Percentiles rank a stretch among this genome's conserved stretches.
Conservation (phyloP, 53 echinoderm and acorn worm species). For the Holothuria leucospilota region DNA sequence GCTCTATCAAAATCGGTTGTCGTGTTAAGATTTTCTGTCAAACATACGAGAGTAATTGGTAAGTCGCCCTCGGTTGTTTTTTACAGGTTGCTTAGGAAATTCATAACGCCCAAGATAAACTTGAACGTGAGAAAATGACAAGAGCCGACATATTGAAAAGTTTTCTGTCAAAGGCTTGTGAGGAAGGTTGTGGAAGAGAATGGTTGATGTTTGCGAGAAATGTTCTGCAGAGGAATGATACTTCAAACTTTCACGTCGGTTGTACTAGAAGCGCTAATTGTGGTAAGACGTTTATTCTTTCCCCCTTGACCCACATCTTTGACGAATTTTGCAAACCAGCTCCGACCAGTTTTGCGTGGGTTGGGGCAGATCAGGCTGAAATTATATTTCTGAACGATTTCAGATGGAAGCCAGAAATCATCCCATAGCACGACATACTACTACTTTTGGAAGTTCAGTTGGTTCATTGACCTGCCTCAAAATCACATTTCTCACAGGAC, state of each 20-base stretch:
- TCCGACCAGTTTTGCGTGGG: constrained; percentile 41
- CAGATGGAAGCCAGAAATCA: constrained; percentile 20
- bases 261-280: not conserved
- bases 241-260: not conserved
- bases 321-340: constrained; percentile 32
- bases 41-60: too few relatives aligned
- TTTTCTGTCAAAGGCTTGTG: not conserved
- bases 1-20: too few relatives aligned
- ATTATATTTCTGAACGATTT: constrained; percentile 43
- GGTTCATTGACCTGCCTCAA: constrained; percentile 38
- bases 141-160: not conserved
- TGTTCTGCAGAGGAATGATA: constrained; percentile 5
- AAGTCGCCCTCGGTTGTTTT: not conserved
- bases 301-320: constrained; percentile 24
- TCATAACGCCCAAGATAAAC: not conserved
- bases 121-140: not conserved
- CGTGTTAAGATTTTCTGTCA: too few relatives aligned
- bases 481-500: constrained; percentile 48
- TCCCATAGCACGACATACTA: constrained; percentile 53
- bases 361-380: constrained; percentile 43
- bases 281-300: not conserved
- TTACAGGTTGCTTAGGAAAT: constrained; percentile 25
- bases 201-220: not conserved
- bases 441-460: constrained; percentile 42
- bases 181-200: not conserved